Base-by-base conservation (phyloP, 2,797 vertebrate species). In the Sebastes hopkinsi region DNA sequence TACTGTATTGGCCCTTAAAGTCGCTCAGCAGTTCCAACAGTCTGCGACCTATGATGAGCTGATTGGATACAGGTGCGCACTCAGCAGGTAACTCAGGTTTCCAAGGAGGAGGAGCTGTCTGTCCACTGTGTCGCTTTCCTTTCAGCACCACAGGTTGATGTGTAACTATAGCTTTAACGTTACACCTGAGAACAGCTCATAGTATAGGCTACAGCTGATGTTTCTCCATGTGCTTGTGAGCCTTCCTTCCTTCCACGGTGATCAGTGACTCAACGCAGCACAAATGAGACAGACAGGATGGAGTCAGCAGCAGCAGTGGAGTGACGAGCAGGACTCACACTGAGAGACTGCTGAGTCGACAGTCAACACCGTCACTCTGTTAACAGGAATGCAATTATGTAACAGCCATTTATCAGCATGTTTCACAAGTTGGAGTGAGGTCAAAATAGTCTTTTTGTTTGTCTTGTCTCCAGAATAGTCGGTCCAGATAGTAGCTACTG, bases 301-400 rank as follows among this genome's bases (percentile, higher is more conserved):
- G 20, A 60, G 82, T 92, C 92, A 92, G 90, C 92, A 86, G 60
- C 50, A 46, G 64, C 50, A 46, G 54, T 14, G 14, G 30, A n/a
- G 72, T 56, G 82, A 79, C 58, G 10, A 64, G 73, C 75, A 60
- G 67, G 70, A 69, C 50, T 81, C 73, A 66, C 22, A 76, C 50
- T n/a, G 30, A n/a, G 72, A 71, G 81, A 79, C 27, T 89, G 89
- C 90, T 91, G 90, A 93, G 87, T 87, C 46, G 65, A 34, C 32
- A 16, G 69, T 65, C 66, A 74, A 61, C 46, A 13, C 55, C 12
- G n/a, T 82, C 79, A 55, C 30, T 72, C 74, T 23, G 29, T 62
- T 22, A 79, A 58, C 67, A 69, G 8, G 29, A 32, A 55, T 2
- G 34, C 5, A 60, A 16, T 84, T 75, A 85, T 73, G 79, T 68